Evolutionary conservation across 2,113 vertebrate genomes (phyloP).

Genomic region (Bubalus kerabau): DNA sequence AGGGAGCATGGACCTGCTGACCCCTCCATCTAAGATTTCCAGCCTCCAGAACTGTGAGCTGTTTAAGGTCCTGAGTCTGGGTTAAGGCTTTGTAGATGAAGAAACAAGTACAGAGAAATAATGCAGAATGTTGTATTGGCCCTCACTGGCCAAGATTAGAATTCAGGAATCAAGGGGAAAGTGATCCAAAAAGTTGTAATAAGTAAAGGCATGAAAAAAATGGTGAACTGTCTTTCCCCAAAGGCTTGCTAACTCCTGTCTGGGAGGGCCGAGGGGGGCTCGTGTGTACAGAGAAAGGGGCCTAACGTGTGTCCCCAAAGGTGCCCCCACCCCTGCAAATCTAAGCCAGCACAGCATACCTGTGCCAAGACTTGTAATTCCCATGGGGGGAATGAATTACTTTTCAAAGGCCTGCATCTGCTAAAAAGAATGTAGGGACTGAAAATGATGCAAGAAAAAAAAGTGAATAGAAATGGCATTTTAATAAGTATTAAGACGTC

Average conservation of each 20-base stretch:
- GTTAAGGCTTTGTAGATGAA: neutral
- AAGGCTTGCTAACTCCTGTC: neutral
- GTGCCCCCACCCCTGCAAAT: neutral
- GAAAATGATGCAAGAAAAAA: conserved; percentile 28
- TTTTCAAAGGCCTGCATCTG: conserved; percentile 39
- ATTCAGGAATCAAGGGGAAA: neutral
- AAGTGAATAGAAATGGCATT: conserved; percentile 62
- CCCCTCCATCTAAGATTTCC: neutral
- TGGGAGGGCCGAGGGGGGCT: neutral
- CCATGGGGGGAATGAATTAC: conserved; percentile 2
- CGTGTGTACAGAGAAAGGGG: neutral
- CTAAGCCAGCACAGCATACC: neutral
- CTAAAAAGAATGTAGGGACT: conserved; percentile 39
- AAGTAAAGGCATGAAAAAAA: neutral
- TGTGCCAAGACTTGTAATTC: neutral
- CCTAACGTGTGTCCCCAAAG: neutral
- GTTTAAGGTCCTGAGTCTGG: neutral
- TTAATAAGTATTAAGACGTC: conserved; percentile 61
- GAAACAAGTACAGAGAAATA: neutral
- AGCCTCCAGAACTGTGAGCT: neutral
- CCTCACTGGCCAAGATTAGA: neutral
- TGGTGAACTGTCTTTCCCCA: neutral
- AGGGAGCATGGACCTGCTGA: neutral
- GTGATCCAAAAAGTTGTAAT: neutral
- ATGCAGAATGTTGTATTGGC: neutral